A percentile compares a stretch with the other conserved stretches of the same genome.
phyloP scores from a whole-genome alignment of 1,140 invertebrate genomes.

The Choristoneura fumiferana region DNA sequence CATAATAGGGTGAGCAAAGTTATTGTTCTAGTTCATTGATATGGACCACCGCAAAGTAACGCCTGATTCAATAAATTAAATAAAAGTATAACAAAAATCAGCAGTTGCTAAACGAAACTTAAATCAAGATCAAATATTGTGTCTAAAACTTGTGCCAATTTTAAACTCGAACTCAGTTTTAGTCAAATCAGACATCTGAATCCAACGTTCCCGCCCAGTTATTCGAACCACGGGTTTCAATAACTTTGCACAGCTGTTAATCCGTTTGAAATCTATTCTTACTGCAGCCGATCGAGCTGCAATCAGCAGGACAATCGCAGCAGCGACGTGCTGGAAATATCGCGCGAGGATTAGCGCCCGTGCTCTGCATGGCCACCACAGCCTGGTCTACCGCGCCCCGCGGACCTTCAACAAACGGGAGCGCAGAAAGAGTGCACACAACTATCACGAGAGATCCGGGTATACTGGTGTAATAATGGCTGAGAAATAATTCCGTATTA shows the following conservation, averaged over 20 bases:
- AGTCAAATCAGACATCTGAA: too few species aligned
- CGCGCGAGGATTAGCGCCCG: constrained; percentile 1
- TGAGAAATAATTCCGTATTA: constrained; percentile 12
- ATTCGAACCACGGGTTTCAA: not conserved
- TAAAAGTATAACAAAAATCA: too few species aligned
- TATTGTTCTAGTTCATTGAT: too few species aligned
- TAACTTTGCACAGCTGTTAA: not conserved
- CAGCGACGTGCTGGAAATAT: constrained; percentile 6
- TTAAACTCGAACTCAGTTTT: too few species aligned
- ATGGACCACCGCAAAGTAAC: too few species aligned
- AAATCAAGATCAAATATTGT: too few species aligned
- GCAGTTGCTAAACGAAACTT: too few species aligned
- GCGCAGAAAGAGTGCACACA: too few species aligned
- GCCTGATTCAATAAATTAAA: too few species aligned
- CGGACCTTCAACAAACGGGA: not conserved
- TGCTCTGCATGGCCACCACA: not conserved
- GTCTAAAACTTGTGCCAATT: too few species aligned
- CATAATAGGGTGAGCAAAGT: too few species aligned
- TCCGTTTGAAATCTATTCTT: constrained; percentile 2
- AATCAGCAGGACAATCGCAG: not conserved
- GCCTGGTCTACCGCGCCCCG: not conserved
- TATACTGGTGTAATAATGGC: not conserved
- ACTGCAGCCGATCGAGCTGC: constrained; percentile 6
- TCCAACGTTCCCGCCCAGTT: too few species aligned
- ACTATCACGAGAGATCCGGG: not conserved